Percentiles rank a stretch among this genome's conserved stretches.
phyloP scores from a whole-genome alignment of 2,888 invertebrate genomes.

The Liodrosophila aerea region DNA sequence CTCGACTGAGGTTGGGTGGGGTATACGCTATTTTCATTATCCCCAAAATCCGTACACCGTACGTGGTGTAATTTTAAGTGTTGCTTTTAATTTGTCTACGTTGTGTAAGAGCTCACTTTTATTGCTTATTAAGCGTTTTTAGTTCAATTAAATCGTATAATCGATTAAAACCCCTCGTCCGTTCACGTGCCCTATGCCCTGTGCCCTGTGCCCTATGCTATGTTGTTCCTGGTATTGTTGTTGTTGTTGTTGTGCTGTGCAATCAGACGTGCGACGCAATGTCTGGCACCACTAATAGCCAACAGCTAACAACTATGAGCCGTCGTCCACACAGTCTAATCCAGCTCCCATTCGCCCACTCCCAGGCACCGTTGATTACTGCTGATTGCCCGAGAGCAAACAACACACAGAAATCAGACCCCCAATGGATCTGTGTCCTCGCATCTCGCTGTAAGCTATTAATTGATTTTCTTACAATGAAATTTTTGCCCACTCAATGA shows the following conservation, averaged over 20 bases:
- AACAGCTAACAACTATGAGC: conserved; percentile 35
- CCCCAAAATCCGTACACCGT: conserved; percentile 57
- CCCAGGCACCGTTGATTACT: conserved; percentile 63
- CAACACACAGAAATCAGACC: conserved; percentile 67
- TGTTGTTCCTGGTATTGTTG: conserved; percentile 1
- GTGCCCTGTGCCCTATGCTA: conserved; percentile 10
- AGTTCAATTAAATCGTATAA: conserved; percentile 76
- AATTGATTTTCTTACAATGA: conserved; percentile 74
- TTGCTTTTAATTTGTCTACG: conserved; percentile 70
- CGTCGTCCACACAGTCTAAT: conserved; percentile 12
- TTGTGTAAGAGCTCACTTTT: conserved; percentile 53
- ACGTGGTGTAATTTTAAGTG: conserved; percentile 75
- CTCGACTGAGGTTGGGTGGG: conserved; percentile 1
- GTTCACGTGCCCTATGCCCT: conserved; percentile 25
- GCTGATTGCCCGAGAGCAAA: conserved; percentile 69
- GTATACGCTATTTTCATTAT: conserved; percentile 57
- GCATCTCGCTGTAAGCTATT: conserved; percentile 40
- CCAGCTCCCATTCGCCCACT: conserved; percentile 15
- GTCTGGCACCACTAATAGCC: conserved; percentile 54
- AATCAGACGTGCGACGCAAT: conserved; percentile 66
- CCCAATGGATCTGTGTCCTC: conserved; percentile 17
- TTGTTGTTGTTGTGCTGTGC: conserved; percentile 26
- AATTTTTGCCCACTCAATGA: conserved; percentile 70
- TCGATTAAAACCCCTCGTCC: conserved; percentile 64
- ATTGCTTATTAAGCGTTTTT: conserved; percentile 75